phyloP scores from a whole-genome alignment of 2,888 invertebrate genomes.

The Helobdella robusta region DNA sequence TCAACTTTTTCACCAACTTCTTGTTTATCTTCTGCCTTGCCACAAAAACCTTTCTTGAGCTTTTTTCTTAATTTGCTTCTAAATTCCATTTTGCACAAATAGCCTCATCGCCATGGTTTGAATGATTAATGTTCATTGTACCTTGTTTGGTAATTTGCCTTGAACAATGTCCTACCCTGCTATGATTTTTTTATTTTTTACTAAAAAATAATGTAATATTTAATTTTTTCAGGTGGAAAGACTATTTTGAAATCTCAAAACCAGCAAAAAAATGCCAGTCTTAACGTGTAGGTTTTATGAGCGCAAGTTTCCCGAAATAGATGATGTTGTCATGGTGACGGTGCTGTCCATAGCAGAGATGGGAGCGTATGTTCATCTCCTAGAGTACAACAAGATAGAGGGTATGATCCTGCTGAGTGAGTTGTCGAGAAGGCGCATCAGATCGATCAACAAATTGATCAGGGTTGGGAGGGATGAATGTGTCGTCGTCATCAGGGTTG shows the following conservation, averaged over 20 bases:
- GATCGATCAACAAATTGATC: constrained; percentile 97
- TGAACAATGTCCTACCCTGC: too few relatives aligned
- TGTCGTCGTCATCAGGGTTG: constrained; percentile 95
- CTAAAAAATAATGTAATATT: too few relatives aligned
- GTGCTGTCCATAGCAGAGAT: constrained; percentile 95
- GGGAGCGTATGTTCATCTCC: constrained; percentile 94
- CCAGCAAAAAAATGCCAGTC: constrained; percentile 35
- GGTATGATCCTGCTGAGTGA: constrained; percentile 96
- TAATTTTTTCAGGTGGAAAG: too few relatives aligned
- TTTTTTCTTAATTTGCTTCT: too few relatives aligned
- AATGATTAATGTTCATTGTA: too few relatives aligned
- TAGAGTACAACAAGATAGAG: constrained; percentile 97
- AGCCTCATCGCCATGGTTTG: too few relatives aligned
- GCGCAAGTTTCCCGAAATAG: constrained; percentile 53
- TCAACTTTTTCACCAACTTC: too few relatives aligned
- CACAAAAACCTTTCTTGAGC: too few relatives aligned
- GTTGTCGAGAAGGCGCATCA: constrained; percentile 90
- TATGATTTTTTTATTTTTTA: too few relatives aligned
- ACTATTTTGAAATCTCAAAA: background rate
- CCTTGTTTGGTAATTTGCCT: too few relatives aligned
- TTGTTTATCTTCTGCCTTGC: too few relatives aligned
- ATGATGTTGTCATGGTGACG: constrained; percentile 99
- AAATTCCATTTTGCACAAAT: too few relatives aligned
- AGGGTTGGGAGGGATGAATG: constrained; percentile 96
- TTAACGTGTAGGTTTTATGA: constrained; percentile 42